Base-by-base conservation (phyloP, 2,888 invertebrate species). In the Lumbricus terrestris region DNA sequence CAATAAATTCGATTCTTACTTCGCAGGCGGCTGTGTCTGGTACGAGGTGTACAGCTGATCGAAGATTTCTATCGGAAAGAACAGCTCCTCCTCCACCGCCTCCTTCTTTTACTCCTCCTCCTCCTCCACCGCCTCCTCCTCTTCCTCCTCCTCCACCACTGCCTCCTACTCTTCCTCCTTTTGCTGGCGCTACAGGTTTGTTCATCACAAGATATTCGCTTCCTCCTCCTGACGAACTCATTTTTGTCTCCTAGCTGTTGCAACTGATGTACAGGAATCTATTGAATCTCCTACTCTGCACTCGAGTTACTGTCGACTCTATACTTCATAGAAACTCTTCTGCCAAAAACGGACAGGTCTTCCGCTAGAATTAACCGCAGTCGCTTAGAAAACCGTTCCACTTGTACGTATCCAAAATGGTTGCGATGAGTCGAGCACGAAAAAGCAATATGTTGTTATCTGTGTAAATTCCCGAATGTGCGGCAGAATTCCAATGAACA, bases 21-120 rank as follows among this genome's bases (percentile, higher is more conserved):
- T 85, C 85, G n/a, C 85, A 85, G 35, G 85, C 85, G 20, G 37
- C 85, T 85, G 85, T 85, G 33, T 85, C 37, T 6, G 85, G 85
- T 35, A 85, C 23, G 1, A 85, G 3, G 34, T 37, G 85, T 20
- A 85, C 85, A 5, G 34, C 35, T 85, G 35, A 37, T 85, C 85
- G 85, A 40, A 33, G 20, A 29, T n/a, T 69, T n/a, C n/a, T 69
- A 69, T 69, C 69, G n/a, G 29, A 29, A 13, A 69, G 29, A 29
- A n/a, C 69, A n/a, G 69, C 11, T n/a, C 69, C 69, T 54, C 54
- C 54, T 54, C 29, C 11, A 3, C 3, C 47, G 13, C 38, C 38
- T 38, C 38, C 13, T 38, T 13, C 38, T 13, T 8, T 38, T 8
- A 13, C 8, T 47, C 18, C 18, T n/a, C n/a, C n/a, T n/a, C n/a